Evolutionary conservation across 2,797 vertebrate genomes (phyloP).

Genomic region (Phoxinus dragarum): DNA sequence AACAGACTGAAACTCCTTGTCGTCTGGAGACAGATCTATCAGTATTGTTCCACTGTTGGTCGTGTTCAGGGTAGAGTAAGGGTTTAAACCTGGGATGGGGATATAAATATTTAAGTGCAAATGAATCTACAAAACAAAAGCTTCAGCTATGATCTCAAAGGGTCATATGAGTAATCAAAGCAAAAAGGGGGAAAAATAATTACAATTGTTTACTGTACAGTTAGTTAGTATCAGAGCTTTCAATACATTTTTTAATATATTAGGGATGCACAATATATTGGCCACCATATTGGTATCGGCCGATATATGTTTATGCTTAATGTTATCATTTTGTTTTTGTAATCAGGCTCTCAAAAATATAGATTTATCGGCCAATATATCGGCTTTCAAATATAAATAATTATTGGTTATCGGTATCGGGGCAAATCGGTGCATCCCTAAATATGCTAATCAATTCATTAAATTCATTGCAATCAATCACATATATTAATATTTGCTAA

Average conservation of each 20-base stretch:
- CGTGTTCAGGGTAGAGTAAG: slow-evolving; percentile 96
- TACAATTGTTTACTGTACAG: not conserved
- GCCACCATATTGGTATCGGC: no score
- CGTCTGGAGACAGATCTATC: slow-evolving; percentile 91
- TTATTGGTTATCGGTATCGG: no score
- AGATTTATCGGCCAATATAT: no score
- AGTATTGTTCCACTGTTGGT: slow-evolving; percentile 94
- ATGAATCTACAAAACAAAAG: slow-evolving; percentile 5
- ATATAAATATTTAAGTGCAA: not conserved
- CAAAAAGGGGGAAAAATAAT: not conserved
- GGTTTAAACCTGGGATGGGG: slow-evolving; percentile 86
- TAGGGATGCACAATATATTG: no score
- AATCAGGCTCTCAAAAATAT: no score
- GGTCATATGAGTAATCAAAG: not conserved
- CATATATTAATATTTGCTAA: not conserved
- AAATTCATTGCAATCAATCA: not conserved
- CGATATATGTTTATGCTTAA: no score
- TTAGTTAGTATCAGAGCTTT: not conserved
- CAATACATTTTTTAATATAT: not conserved
- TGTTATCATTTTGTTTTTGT: no score
- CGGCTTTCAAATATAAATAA: no score
- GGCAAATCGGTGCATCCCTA: no score
- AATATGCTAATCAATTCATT: not conserved
- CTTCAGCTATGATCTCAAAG: slow-evolving; percentile 6
- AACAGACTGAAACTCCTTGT: slow-evolving; percentile 96